phyloP scores from a whole-genome alignment of 2,113 vertebrate species.

The Aythya baeri region DNA sequence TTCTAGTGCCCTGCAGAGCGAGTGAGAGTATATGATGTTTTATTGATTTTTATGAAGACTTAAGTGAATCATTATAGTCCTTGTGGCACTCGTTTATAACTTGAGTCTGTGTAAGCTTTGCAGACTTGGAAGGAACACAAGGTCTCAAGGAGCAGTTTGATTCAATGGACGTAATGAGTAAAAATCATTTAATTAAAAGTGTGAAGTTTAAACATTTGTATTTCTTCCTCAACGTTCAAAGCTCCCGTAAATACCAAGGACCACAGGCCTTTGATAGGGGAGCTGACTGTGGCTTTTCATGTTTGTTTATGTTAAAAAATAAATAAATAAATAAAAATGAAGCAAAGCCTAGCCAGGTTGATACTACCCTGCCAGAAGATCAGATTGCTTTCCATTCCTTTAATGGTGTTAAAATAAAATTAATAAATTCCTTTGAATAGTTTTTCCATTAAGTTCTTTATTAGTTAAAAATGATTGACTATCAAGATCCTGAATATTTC shows the following conservation, averaged over 20 bases:
- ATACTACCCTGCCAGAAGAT: not conserved
- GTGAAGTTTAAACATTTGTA: not conserved
- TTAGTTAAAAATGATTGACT: not conserved
- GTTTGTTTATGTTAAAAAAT: not conserved
- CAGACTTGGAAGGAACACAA: not conserved
- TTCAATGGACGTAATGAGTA: not conserved
- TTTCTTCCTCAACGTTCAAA: not conserved
- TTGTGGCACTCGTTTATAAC: not conserved
- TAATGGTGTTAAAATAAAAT: not conserved
- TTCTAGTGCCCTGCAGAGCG: not conserved
- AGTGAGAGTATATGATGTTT: not conserved
- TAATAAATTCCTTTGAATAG: not conserved
- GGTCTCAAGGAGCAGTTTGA: not conserved
- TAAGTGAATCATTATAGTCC: not conserved
- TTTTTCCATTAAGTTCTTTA: not conserved
- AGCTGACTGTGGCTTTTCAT: not conserved
- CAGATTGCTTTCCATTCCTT: not conserved
- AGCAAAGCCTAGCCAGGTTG: not conserved
- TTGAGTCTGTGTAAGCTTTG: not conserved
- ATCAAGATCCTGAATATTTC: not conserved
- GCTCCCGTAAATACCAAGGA: not conserved
- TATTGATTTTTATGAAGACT: slow-evolving; percentile 7
- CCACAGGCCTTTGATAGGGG: not conserved
- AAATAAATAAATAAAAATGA: not conserved
- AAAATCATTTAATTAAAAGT: not conserved